Evolutionary conservation across 2,888 invertebrate genomes (phyloP).

Genomic region (Cantharis rufa): DNA sequence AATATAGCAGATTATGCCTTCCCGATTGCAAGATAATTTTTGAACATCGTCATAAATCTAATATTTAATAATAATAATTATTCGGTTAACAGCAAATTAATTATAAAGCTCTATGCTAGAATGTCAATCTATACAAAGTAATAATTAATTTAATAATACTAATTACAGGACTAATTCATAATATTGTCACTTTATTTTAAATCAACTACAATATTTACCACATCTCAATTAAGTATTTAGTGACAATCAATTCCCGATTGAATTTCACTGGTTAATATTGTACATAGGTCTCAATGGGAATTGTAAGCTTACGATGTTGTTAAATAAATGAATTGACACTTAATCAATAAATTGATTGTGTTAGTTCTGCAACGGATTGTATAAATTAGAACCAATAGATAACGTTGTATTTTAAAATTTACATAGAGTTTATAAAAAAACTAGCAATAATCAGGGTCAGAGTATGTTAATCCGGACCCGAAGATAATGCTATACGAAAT

Average conservation of each 20-base stretch:
- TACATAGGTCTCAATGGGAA: neutral
- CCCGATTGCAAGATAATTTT: too few relatives aligned
- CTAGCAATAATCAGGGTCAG: too few relatives aligned
- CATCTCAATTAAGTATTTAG: slow-evolving; percentile 11
- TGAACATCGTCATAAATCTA: too few relatives aligned
- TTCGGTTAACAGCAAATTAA: neutral
- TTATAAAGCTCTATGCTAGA: neutral
- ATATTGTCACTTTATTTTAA: neutral
- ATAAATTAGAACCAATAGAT: neutral
- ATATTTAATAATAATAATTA: too few relatives aligned
- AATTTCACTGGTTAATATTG: neutral
- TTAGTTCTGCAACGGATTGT: neutral
- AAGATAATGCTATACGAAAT: too few relatives aligned
- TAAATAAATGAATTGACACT: slow-evolving; percentile 23
- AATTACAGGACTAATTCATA: neutral
- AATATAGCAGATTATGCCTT: too few relatives aligned
- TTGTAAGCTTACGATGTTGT: slow-evolving; percentile 12
- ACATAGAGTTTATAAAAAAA: too few relatives aligned
- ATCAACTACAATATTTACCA: neutral
- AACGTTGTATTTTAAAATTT: neutral
- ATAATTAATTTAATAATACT: neutral
- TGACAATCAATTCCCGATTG: slow-evolving; percentile 14
- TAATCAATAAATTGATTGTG: slow-evolving; percentile 16
- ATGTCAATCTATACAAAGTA: neutral
- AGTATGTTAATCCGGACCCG: too few relatives aligned